A percentile compares a stretch with the other conserved stretches of the same genome.
These are phyloP conservation scores for Pinna nobilis DNA, from an alignment of 1,140 invertebrate genomes.

Conservation along the genomic window DNA sequence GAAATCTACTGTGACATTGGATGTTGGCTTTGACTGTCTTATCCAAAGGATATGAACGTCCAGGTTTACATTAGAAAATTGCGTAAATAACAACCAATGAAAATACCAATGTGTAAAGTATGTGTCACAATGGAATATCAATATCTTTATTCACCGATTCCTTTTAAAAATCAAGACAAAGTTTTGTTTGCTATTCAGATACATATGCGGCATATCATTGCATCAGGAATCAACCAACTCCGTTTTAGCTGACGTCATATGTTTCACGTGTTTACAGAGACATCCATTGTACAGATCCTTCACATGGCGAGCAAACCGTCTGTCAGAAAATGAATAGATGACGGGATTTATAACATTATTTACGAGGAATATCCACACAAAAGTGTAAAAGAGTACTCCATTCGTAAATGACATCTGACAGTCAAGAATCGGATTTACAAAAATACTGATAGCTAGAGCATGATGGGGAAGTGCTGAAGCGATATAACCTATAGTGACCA, in stretches of 20 bases:
- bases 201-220: too few species aligned
- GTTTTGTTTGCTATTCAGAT: too few species aligned
- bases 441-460: conserved; percentile 12
- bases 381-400: conserved; percentile 26
- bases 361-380: conserved; percentile 33
- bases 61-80: too few species aligned
- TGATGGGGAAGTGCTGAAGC: conserved; percentile 26
- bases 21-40: too few species aligned
- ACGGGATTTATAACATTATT: conserved; percentile 33
- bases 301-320: conserved; percentile 18
- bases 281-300: conserved; percentile 4
- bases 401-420: conserved; percentile 15
- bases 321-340: conserved; percentile 40
- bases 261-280: neutral
- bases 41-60: too few species aligned
- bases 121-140: too few species aligned
- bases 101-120: too few species aligned
- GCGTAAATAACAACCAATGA: too few species aligned
- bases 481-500: conserved; percentile 35
- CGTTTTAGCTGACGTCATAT: neutral
- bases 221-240: too few species aligned
- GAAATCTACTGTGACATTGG: too few species aligned
- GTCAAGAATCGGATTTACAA: conserved; percentile 6
- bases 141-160: too few species aligned
- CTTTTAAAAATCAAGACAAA: too few species aligned